These are phyloP conservation scores for Macaria liturata DNA, from an alignment of 2,888 invertebrate species.

Conservation along the genomic window DNA sequence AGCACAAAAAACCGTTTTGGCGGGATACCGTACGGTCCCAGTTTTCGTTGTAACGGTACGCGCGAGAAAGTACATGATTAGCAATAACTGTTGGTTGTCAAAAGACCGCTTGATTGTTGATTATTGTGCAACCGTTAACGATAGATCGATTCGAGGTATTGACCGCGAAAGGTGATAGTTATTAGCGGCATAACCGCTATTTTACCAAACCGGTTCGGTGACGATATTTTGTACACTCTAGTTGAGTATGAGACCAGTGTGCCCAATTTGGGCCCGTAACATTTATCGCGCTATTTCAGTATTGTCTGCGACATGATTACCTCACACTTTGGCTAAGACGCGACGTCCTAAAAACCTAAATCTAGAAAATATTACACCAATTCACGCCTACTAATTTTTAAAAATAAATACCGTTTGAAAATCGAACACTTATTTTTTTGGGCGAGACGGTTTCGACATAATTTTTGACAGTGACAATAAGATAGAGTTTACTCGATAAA, in stretches of 20 bases:
- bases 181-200: slow-evolving; percentile 17
- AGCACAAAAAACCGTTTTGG: slow-evolving; percentile 67
- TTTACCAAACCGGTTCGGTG: slow-evolving; percentile 10
- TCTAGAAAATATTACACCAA: slow-evolving; percentile 22
- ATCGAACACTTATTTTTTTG: slow-evolving; percentile 9
- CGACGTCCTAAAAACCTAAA: slow-evolving; percentile 23
- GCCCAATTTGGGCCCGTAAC: slow-evolving; percentile 11
- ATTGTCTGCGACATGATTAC: slow-evolving; percentile 15
- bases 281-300: slow-evolving; percentile 21
- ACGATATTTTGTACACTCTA: not conserved
- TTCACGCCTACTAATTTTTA: slow-evolving; percentile 14
- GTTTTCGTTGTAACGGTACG: slow-evolving; percentile 72
- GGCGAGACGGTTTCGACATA: slow-evolving; percentile 8
- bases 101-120: slow-evolving; percentile 50
- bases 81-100: slow-evolving; percentile 69
- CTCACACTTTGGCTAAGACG: slow-evolving; percentile 24
- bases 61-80: slow-evolving; percentile 75
- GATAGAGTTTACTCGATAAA: slow-evolving; percentile 1
- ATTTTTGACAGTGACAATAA: slow-evolving; percentile 3
- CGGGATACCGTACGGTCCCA: slow-evolving; percentile 76
- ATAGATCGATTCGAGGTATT: slow-evolving; percentile 36
- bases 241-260: slow-evolving; percentile 14
- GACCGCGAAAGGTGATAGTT: slow-evolving; percentile 38
- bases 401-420: slow-evolving; percentile 19
- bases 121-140: slow-evolving; percentile 56